Base-by-base conservation (phyloP, 2,888 invertebrate genomes). In the Orgyia antiqua region DNA sequence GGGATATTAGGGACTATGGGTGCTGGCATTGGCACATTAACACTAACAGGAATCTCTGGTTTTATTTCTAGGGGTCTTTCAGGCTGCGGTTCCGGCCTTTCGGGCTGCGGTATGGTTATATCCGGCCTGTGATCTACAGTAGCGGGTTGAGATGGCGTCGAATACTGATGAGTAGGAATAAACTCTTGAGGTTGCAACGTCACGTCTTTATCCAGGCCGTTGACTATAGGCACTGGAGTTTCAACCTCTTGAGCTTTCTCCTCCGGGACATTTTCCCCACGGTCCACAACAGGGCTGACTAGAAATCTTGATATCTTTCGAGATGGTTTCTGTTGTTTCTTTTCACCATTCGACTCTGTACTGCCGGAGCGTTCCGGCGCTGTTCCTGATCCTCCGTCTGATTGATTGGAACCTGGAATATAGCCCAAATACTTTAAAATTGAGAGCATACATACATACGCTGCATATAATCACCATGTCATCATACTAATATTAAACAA, bases 281-380 rank as follows among this genome's bases (percentile, higher is more conserved):
- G 58, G 45, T 91, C 91, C 17, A 92, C 87, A 1, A 94, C 94
- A 11, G 94, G 94, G 68, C 94, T 94, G 50, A 94, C 94, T 65
- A 94, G 88, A 76, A 94, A 94, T 34, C 94, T 84, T 15, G 94
- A 94, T 53, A 94, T 92, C 68, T 94, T 94, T 36, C 94, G 83
- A 21, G 88, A 87, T 27, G 89, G 89, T 50, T 89, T 89, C 5
- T 87, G 74, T 10, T 77, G 71, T 15, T 15, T 15, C 36, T 86
- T 86, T 18, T 76, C 77, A 38, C 78, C 75, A 49, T 71, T 74
- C 2, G 80, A 79, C 38, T 83, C 84, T 2, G 68, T 46, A 54
- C 78, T 78, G 40, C 75, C 79, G 2, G 80, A 69, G 1, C 80
- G 73, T 3, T 83, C 83, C 3, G 74, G 59, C 15, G 74, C 66